Base-by-base conservation (phyloP, 2,888 invertebrate species). In the Orthonychiurus folsomi region DNA sequence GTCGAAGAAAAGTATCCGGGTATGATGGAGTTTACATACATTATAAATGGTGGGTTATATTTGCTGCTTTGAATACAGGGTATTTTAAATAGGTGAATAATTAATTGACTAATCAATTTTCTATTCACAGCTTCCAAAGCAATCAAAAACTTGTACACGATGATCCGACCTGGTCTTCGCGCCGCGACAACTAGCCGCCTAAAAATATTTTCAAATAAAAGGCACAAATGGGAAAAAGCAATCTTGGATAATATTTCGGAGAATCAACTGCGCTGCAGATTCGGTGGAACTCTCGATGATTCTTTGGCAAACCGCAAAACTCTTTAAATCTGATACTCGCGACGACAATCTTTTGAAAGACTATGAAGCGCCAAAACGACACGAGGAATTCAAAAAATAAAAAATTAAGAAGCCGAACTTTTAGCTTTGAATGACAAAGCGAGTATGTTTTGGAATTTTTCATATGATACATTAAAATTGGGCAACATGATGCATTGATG, bases 11-110 rank as follows among this genome's bases (percentile, higher is more conserved):
- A 59, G 12, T 59, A 59, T 47, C 59, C 59, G 3, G 59, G 59
- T 2, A 50, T 59, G 48, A 59, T 59, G 50, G 59, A 48, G n/a
- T 23, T 23, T 15, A 48, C 50, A 18, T 59, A 59, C 24, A 26
- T 59, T 3, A 20, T 59, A 15, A 47, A 59, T 26, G 59, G 59
- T 57, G 37, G 24, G 52, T n/a, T n/a, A n/a, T n/a, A n/a, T n/a
- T n/a, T n/a, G n/a, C n/a, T n/a, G n/a, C n/a, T n/a, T n/a, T n/a
- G n/a, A n/a, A n/a, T n/a, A n/a, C n/a, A n/a, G n/a, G n/a, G n/a
- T n/a, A n/a, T n/a, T n/a, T 21, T 23, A 21, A 20, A 9, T 23
- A 52, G 20, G 24, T 52, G 21, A 20, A 5, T 12, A 21, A 52
- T 52, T 52, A 52, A 52, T 52, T 23, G 9, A 52, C 48, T 15